A percentile compares a stretch with the other conserved stretches of the same genome.
These are phyloP conservation scores for Bursaphelenchus okinawaensis DNA, from an alignment of 2,888 invertebrate species.

Conservation along the genomic window DNA sequence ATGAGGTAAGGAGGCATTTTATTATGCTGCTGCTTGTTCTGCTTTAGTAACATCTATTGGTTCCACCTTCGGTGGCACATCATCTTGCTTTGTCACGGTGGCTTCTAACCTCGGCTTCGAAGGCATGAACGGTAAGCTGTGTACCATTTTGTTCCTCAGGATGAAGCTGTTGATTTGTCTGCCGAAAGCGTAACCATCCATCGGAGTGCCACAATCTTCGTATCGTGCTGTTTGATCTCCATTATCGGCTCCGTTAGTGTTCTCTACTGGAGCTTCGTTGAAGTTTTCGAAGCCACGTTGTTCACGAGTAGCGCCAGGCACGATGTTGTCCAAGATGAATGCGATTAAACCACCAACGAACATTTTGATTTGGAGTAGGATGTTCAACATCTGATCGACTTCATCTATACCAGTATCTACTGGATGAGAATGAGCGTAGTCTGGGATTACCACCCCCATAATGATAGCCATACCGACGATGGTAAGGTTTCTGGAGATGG, in stretches of 20 bases:
- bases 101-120: constrained; percentile 14
- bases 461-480: constrained; percentile 43
- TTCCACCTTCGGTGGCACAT: neutral
- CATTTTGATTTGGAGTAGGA: constrained; percentile 51
- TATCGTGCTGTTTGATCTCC: neutral
- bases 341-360: constrained; percentile 60
- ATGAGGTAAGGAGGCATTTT: neutral
- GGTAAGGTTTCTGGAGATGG: constrained; percentile 31
- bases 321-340: constrained; percentile 60
- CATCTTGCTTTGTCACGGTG: constrained; percentile 1
- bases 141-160: neutral
- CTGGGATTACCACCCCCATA: constrained; percentile 35
- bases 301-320: constrained; percentile 33
- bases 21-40: neutral
- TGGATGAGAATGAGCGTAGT: constrained; percentile 28
- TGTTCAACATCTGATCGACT: constrained; percentile 42
- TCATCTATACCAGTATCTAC: constrained; percentile 20
- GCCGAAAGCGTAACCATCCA: constrained; percentile 10
- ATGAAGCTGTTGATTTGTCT: constrained; percentile 10
- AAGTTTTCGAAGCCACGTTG: constrained; percentile 38
- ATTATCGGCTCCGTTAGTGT: too few species aligned
- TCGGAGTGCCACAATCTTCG: neutral
- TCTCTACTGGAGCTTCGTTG: neutral
- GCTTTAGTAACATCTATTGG: too few species aligned
- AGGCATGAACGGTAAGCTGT: constrained; percentile 21